Conservation (phyloP, 2,888 invertebrate genomes). For the Campoplex capitator region DNA sequence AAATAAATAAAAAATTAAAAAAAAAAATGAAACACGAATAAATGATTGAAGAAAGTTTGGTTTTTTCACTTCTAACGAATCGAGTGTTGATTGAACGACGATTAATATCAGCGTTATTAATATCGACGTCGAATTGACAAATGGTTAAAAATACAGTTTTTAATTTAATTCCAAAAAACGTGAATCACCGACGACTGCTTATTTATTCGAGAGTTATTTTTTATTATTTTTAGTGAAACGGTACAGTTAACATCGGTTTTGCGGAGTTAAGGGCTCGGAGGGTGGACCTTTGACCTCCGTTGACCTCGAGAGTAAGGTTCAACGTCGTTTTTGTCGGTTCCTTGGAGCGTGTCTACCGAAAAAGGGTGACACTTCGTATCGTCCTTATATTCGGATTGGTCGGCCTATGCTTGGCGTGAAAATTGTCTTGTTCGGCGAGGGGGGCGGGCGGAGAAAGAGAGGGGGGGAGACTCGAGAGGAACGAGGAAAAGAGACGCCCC, state of each 20-base stretch:
- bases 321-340: constrained; percentile 6
- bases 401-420: constrained; percentile 46
- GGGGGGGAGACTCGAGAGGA: not conserved
- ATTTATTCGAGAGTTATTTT: too few relatives aligned
- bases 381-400: constrained; percentile 21
- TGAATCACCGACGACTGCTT: too few relatives aligned
- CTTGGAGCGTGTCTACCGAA: constrained; percentile 26
- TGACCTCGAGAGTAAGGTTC: constrained; percentile 8
- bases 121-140: not conserved
- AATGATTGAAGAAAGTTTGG: not conserved
- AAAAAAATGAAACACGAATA: not conserved
- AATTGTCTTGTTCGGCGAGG: constrained; percentile 55
- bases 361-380: constrained; percentile 45
- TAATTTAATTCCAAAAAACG: too few relatives aligned
- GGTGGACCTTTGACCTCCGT: constrained; percentile 22
- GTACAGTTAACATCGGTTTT: not conserved
- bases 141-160: not conserved
- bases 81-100: too few relatives aligned
- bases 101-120: not conserved
- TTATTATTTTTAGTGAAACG: not conserved
- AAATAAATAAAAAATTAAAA: too few relatives aligned
- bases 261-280: not conserved
- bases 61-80: too few relatives aligned
- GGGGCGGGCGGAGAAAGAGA: too few relatives aligned
- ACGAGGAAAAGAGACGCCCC: constrained; percentile 53